Evolutionary conservation across 2,797 vertebrate species (phyloP).

Genomic region (Salmo trutta): DNA sequence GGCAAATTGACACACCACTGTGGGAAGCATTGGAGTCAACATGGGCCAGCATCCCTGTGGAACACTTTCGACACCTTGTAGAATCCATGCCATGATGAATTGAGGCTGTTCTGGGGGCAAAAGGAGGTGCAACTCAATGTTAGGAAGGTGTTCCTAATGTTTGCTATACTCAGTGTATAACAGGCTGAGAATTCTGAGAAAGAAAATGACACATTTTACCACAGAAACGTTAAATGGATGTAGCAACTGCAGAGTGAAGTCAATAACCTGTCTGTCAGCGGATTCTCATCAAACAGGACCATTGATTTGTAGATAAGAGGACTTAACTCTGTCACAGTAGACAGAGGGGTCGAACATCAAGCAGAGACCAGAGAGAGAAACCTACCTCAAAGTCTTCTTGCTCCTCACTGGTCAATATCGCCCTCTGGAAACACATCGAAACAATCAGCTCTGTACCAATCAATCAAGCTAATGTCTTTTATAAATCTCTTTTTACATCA

Average conservation of each 20-base stretch:
- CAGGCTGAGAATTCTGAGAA: background rate
- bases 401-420: conserved; percentile 74
- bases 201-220: conserved; percentile 1
- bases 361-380: conserved; percentile 22
- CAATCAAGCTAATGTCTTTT: too few species aligned
- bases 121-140: too few species aligned
- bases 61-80: too few species aligned
- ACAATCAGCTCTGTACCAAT: background rate
- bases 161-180: too few species aligned
- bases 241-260: conserved; percentile 52
- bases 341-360: conserved; percentile 54
- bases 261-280: conserved; percentile 76
- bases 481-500: too few species aligned
- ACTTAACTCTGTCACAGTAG: conserved; percentile 75
- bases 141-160: too few species aligned
- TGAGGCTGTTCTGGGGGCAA: too few species aligned
- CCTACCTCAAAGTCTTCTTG: conserved; percentile 82
- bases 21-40: too few species aligned
- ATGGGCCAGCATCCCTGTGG: too few species aligned
- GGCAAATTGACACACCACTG: too few species aligned
- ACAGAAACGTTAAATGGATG: conserved; percentile 5
- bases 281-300: conserved; percentile 71
- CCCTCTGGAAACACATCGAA: conserved; percentile 79
- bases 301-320: conserved; percentile 81
- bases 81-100: too few species aligned